Evolutionary conservation across 2,797 vertebrate species (phyloP).

Genomic region (Gadopsis bispinosus): DNA sequence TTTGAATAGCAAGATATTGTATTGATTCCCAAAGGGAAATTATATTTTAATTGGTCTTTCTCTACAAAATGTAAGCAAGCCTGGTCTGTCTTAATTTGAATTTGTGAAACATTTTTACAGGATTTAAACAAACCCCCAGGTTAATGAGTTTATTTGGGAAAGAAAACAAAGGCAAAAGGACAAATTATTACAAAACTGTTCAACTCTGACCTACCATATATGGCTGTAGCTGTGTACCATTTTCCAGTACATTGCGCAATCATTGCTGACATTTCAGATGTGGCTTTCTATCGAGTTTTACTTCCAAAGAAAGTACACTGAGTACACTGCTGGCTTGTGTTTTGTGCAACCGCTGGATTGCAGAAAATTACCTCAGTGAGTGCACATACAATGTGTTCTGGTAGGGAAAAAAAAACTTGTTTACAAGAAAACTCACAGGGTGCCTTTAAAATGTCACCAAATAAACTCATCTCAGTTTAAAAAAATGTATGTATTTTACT

Average conservation of each 20-base stretch:
- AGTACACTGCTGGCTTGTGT: neutral
- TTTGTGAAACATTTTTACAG: neutral
- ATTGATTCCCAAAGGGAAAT: neutral
- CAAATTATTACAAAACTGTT: neutral
- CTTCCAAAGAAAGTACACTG: neutral
- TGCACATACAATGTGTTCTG: neutral
- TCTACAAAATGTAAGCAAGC: neutral
- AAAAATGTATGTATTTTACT: neutral
- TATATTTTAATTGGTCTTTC: neutral
- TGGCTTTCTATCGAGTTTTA: neutral
- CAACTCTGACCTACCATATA: neutral
- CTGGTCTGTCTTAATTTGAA: neutral
- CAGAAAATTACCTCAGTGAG: neutral
- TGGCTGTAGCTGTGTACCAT: neutral
- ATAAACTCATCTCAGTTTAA: neutral
- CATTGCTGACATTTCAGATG: neutral
- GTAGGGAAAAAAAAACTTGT: neutral
- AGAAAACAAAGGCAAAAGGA: neutral
- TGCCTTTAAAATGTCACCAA: neutral
- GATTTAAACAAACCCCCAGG: neutral
- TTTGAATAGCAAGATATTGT: slow-evolving; percentile 6
- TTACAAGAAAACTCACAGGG: neutral
- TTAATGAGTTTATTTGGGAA: neutral
- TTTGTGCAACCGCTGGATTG: neutral
- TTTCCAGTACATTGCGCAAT: neutral